Evolutionary conservation across 92 coral and sea anemone species (phyloP).

Genomic region (Epizoanthus ramosus): DNA sequence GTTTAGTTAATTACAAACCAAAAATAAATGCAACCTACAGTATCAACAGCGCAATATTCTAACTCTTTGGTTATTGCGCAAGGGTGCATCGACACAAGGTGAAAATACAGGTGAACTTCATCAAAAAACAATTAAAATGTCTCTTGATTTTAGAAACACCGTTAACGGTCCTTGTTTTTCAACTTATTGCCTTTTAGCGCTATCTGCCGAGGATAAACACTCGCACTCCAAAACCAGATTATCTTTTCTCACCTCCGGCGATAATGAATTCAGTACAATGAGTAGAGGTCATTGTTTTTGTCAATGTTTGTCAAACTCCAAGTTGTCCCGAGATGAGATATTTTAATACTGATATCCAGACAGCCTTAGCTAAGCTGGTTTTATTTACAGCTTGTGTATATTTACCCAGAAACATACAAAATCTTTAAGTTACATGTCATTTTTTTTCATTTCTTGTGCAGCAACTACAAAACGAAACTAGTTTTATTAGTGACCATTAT

Average conservation of each 20-base stretch:
- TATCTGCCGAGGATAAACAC: background rate
- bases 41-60: background rate
- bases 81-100: background rate
- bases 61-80: background rate
- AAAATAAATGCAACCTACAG: background rate
- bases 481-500: background rate
- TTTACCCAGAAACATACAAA: background rate
- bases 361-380: background rate
- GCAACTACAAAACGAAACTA: background rate
- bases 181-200: conserved; percentile 8
- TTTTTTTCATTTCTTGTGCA: background rate
- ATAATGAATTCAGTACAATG: background rate
- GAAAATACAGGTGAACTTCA: background rate
- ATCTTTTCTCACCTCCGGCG: conserved; percentile 8
- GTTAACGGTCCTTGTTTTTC: background rate
- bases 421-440: background rate
- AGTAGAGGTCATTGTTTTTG: background rate
- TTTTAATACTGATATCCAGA: background rate
- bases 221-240: background rate
- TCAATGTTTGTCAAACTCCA: conserved; percentile 6
- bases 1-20: background rate
- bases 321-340: background rate
- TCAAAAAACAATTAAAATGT: background rate
- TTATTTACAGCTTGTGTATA: background rate
- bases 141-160: background rate